Percentiles rank a stretch among this genome's conserved stretches.
Evolutionary conservation across 1,140 invertebrate genomes (phyloP).

Genomic region (Drosophila neocordata): DNA sequence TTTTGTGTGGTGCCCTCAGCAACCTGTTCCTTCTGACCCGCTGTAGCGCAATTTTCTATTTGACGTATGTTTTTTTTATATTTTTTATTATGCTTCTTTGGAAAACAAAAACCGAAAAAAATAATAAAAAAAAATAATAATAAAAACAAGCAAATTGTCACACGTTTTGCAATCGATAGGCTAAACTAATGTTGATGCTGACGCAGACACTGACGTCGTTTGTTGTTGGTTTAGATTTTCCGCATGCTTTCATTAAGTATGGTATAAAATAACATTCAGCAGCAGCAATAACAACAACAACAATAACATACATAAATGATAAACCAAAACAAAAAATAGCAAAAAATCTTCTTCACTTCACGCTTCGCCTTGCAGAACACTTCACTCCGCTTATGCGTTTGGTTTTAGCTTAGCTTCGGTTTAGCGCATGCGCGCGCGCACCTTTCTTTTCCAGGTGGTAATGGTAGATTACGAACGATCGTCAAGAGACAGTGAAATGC

Average conservation of each 20-base stretch:
- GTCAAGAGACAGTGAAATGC: slow-evolving; percentile 3
- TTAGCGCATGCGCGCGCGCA: slow-evolving; percentile 58
- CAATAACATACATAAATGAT: slow-evolving; percentile 46
- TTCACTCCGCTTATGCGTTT: slow-evolving; percentile 47
- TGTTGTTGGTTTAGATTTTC: slow-evolving; percentile 55
- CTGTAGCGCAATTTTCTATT: not conserved
- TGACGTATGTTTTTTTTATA: slow-evolving; percentile 1
- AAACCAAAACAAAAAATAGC: slow-evolving; percentile 34
- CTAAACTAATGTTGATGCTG: slow-evolving; percentile 7
- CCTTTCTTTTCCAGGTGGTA: slow-evolving; percentile 51
- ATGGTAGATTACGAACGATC: slow-evolving; percentile 9
- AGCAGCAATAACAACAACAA: slow-evolving; percentile 35
- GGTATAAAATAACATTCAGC: slow-evolving; percentile 25
- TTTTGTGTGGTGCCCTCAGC: not conserved
- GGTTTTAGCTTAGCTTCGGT: slow-evolving; percentile 33
- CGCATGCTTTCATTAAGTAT: slow-evolving; percentile 50
- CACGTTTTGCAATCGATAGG: slow-evolving; percentile 42
- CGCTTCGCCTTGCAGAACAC: slow-evolving; percentile 79
- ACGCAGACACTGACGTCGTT: slow-evolving; percentile 36
- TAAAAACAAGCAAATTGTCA: slow-evolving; percentile 39
- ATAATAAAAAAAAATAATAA: too few species aligned
- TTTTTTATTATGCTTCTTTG: too few species aligned
- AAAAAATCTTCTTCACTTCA: slow-evolving; percentile 61
- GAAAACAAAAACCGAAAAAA: not conserved
- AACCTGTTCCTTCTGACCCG: slow-evolving; percentile 50